Base-by-base conservation (phyloP, 2,113 vertebrate species). In the Hymenochirus boettgeri region DNA sequence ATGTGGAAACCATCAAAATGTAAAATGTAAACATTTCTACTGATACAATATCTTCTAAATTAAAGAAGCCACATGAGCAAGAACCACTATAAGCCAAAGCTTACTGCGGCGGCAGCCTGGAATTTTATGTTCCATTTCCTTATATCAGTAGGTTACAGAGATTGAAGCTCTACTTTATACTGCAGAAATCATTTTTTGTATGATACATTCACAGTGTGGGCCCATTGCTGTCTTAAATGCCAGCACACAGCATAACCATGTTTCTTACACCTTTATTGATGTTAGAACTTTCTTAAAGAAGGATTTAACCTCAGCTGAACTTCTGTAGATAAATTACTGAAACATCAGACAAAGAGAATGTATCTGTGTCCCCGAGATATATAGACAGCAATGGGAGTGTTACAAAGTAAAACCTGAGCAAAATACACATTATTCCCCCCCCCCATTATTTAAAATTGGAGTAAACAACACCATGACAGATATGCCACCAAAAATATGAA, bases 291-390 rank as follows among this genome's bases (percentile, higher is more conserved):
- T 65, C 54, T 65, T 65, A 39, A 42, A 50, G 39, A 47, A 52
- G 23, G 63, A 45, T 50, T 65, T 57, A 65, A 50, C 63, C 63
- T 65, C 11, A 15, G 42, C 54, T 57, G 45, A 57, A 65, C 29
- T 33, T 56, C 21, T 47, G 21, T 21, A 65, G 63, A 65, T 65
- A 46, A 33, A 65, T 65, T 29, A 50, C 39, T 37, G 39, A 57
- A 21, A 50, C 42, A 57, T 57, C 54, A 65, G 29, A 57, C 26
- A 57, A 18, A 37, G 9, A 7, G 42, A 35, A 35, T 37, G 31
- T 25, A 13, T 50, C 62, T 65, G 29, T 50, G 21, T 37, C 48
- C 37, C 13, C 9, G 47, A 50, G 47, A 50, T 50, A 23, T 23
- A 15, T 22, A 21, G 47, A 50, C 8, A 50, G 47, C 19, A 50